These are phyloP conservation scores for Ophion slaviceki DNA, from an alignment of 2,888 invertebrate species.

Conservation along the genomic window DNA sequence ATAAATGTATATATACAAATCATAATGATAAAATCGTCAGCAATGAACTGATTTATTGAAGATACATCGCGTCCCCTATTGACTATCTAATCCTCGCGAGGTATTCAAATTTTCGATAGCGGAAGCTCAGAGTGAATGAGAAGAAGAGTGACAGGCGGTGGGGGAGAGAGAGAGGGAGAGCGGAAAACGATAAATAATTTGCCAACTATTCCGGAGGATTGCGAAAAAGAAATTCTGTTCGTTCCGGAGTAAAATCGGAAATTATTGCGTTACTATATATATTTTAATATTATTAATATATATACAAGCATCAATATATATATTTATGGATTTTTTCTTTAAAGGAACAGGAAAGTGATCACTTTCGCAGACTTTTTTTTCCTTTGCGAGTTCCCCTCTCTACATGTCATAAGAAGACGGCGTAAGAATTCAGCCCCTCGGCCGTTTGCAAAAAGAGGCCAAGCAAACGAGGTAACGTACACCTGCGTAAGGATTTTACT, in stretches of 20 bases:
- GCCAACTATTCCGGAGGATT: neutral
- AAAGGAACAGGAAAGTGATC: constrained; percentile 26
- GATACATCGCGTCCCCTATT: neutral
- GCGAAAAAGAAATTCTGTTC: neutral
- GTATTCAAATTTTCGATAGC: neutral
- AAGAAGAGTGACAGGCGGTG: neutral
- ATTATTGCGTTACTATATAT: neutral
- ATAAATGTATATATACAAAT: too few species aligned
- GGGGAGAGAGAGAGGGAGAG: neutral
- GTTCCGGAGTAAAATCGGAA: too few species aligned
- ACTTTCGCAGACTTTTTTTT: constrained; percentile 16
- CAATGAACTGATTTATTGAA: too few species aligned
- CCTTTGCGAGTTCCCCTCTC: constrained; percentile 16
- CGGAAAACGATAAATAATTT: neutral
- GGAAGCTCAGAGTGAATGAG: neutral
- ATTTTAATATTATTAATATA: neutral
- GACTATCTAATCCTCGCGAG: neutral
- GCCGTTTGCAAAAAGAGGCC: neutral
- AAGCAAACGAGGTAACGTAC: constrained; percentile 14
- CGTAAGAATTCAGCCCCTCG: constrained; percentile 20
- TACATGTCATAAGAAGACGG: constrained; percentile 25
- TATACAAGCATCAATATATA: too few species aligned
- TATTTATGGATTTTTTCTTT: constrained; percentile 4
- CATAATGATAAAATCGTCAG: too few species aligned
- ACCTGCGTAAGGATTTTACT: neutral